A percentile compares a stretch with the other conserved stretches of the same genome.
Conservation (phyloP, 1,140 invertebrate species). For the Agrypnia vestita region DNA sequence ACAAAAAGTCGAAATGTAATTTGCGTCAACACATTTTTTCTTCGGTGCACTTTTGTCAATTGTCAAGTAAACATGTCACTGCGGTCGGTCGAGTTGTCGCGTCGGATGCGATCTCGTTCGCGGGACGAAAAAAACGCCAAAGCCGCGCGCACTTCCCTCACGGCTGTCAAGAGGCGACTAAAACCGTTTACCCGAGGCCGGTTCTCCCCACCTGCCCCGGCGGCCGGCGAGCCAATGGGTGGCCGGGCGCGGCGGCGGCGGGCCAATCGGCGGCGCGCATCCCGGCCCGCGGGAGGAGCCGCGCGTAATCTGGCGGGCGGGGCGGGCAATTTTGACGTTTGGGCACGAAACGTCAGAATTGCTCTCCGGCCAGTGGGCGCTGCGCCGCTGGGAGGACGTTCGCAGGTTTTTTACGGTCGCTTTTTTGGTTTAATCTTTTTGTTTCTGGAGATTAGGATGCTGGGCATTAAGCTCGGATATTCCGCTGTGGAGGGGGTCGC, state of each 20-base stretch:
- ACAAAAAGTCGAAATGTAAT: neutral
- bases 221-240: neutral
- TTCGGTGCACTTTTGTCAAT: neutral
- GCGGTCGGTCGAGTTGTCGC: neutral
- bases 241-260: neutral
- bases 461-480: conserved; percentile 20
- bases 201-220: conserved; percentile 40
- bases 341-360: conserved; percentile 34
- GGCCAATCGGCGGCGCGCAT: conserved; percentile 24
- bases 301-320: conserved; percentile 13
- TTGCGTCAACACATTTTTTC: neutral
- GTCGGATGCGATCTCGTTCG: neutral
- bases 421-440: conserved; percentile 31
- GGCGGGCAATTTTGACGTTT: conserved; percentile 32
- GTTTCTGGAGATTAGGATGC: conserved; percentile 35
- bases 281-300: conserved; percentile 6
- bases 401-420: conserved; percentile 4
- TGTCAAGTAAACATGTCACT: conserved; percentile 17
- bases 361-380: conserved; percentile 30
- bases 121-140: conserved; percentile 1
- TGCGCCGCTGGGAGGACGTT: conserved; percentile 11
- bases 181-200: conserved; percentile 33
- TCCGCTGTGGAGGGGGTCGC: neutral
- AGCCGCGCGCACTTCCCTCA: conserved; percentile 28
- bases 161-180: conserved; percentile 37